These are phyloP conservation scores for Limnephilus auricula DNA, from an alignment of 2,888 invertebrate genomes.

Conservation along the genomic window DNA sequence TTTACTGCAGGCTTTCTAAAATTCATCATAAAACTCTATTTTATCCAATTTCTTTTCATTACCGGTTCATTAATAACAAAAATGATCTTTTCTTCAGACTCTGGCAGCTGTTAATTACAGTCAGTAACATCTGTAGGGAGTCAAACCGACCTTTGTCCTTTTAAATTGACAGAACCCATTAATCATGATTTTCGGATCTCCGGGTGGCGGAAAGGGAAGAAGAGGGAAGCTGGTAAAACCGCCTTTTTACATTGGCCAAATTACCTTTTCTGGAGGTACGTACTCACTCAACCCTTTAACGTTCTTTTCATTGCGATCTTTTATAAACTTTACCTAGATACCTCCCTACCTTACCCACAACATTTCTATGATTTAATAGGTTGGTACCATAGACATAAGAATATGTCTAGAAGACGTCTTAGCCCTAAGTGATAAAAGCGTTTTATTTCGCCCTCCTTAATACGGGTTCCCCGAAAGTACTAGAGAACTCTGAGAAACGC, in stretches of 20 bases:
- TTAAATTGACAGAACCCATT: slow-evolving; percentile 12
- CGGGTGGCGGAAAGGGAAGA: neutral
- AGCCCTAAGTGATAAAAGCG: too few relatives aligned
- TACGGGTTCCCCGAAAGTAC: too few relatives aligned
- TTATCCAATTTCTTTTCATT: neutral
- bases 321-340: neutral
- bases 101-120: neutral
- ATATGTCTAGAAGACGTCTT: too few relatives aligned
- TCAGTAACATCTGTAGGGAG: neutral
- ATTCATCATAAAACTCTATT: neutral
- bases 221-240: neutral
- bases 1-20: neutral
- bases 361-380: too few relatives aligned
- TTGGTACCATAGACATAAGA: too few relatives aligned
- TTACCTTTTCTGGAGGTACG: neutral
- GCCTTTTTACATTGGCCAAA: neutral
- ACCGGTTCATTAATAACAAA: neutral
- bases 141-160: neutral
- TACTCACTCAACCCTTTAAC: neutral
- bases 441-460: too few relatives aligned
- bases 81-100: neutral
- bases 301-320: neutral
- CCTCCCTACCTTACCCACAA: too few relatives aligned
- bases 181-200: neutral
- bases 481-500: too few relatives aligned